Percentiles rank a stretch among this genome's conserved stretches.
Conservation (phyloP, 2,113 vertebrate genomes). For the Struthidea cinerea region DNA sequence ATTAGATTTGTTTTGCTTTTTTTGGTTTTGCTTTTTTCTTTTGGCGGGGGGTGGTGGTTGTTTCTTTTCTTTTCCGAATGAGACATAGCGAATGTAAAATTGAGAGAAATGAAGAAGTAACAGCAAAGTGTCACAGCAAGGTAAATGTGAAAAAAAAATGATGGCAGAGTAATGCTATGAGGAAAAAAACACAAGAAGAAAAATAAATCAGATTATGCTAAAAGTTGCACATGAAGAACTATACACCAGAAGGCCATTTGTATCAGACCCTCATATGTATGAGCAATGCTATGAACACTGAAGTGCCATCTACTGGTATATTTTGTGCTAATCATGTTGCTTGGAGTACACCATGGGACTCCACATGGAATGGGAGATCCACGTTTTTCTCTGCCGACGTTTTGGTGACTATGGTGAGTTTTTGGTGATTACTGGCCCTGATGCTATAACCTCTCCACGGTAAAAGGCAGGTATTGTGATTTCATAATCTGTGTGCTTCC, state of each 20-base stretch:
- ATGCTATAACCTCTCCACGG: background rate
- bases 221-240: background rate
- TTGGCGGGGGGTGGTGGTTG: background rate
- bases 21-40: background rate
- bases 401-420: background rate
- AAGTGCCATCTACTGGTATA: constrained; percentile 47
- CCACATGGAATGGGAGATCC: background rate
- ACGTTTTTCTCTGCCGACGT: background rate
- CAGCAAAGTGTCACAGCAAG: background rate
- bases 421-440: background rate
- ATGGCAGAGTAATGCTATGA: background rate
- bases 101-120: background rate
- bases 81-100: background rate
- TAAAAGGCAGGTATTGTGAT: background rate
- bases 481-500: background rate
- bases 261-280: background rate
- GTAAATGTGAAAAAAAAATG: background rate
- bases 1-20: background rate
- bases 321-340: background rate
- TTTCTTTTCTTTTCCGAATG: background rate
- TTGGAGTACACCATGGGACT: background rate
- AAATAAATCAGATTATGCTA: background rate
- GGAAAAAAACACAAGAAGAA: background rate
- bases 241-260: background rate
- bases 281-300: background rate